Evolutionary conservation across 2,888 invertebrate genomes (phyloP).

Genomic region (Gari tellinella): DNA sequence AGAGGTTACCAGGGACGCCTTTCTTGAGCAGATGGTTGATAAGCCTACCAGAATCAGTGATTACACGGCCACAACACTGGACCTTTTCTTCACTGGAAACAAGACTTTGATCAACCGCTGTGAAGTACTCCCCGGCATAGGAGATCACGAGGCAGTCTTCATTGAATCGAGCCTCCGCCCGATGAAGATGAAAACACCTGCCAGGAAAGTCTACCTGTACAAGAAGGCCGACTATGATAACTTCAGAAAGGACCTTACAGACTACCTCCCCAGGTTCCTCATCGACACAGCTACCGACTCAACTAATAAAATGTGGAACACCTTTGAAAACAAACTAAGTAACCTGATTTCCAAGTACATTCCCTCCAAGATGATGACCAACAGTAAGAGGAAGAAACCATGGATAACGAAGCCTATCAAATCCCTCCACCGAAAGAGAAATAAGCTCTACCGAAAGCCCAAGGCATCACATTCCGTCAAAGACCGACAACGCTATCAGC

Average conservation of each 20-base stretch:
- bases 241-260: slow-evolving; percentile 13
- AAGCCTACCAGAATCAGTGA: slow-evolving; percentile 27
- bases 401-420: slow-evolving; percentile 33
- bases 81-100: slow-evolving; percentile 41
- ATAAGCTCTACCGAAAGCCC: slow-evolving; percentile 26
- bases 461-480: not conserved
- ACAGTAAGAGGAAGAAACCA: slow-evolving; percentile 21
- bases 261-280: not conserved
- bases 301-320: not conserved
- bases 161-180: slow-evolving; percentile 25
- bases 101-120: slow-evolving; percentile 5
- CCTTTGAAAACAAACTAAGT: slow-evolving; percentile 22
- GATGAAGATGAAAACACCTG: slow-evolving; percentile 17
- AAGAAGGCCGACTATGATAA: slow-evolving; percentile 23
- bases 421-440: slow-evolving; percentile 17
- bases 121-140: slow-evolving; percentile 21
- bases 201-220: slow-evolving; percentile 29
- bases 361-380: slow-evolving; percentile 30
- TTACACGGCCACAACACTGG: slow-evolving; percentile 10
- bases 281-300: too few relatives aligned
- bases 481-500: too few relatives aligned
- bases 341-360: slow-evolving; percentile 18
- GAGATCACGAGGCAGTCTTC: slow-evolving; percentile 31
- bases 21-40: slow-evolving; percentile 26
- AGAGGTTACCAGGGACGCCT: slow-evolving; percentile 14